phyloP scores from a whole-genome alignment of 2,888 invertebrate genomes.

The Masnerella sp. region DNA sequence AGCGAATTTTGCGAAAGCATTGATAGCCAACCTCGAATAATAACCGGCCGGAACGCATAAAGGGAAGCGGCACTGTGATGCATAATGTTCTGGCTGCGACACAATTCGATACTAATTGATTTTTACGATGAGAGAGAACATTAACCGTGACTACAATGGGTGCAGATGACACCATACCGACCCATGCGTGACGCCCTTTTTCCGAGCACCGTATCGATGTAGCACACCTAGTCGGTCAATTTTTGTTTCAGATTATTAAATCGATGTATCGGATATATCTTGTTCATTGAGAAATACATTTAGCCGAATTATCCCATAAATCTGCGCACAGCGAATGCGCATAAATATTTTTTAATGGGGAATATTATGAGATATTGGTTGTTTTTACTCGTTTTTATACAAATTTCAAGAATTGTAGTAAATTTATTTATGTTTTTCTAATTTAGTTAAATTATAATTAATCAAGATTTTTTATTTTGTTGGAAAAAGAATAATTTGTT shows the following conservation, averaged over 20 bases:
- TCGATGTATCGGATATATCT: too few relatives aligned
- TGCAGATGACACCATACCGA: slow-evolving; percentile 69
- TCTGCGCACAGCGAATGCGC: too few relatives aligned
- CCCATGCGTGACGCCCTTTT: slow-evolving; percentile 73
- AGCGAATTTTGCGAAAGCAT: slow-evolving; percentile 46
- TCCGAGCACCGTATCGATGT: slow-evolving; percentile 53
- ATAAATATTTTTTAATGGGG: too few relatives aligned
- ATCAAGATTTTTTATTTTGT: too few relatives aligned
- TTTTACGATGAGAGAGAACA: slow-evolving; percentile 68
- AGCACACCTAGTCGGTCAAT: slow-evolving; percentile 45
- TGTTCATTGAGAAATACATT: too few relatives aligned
- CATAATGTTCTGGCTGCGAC: slow-evolving; percentile 60
- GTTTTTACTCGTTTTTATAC: too few relatives aligned
- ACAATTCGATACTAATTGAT: slow-evolving; percentile 73
- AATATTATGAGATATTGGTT: too few relatives aligned
- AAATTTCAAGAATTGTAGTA: too few relatives aligned
- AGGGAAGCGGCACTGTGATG: slow-evolving; percentile 52
- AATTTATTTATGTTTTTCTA: too few relatives aligned
- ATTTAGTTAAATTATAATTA: too few relatives aligned
- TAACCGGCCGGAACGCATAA: slow-evolving; percentile 48
- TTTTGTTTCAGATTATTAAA: slow-evolving; percentile 43
- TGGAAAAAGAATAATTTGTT: too few relatives aligned
- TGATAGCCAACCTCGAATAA: slow-evolving; percentile 46
- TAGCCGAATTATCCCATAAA: too few relatives aligned
- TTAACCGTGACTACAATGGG: slow-evolving; percentile 72